Conservation (phyloP, 1,140 invertebrate genomes). For the Euglossa dilemma region DNA sequence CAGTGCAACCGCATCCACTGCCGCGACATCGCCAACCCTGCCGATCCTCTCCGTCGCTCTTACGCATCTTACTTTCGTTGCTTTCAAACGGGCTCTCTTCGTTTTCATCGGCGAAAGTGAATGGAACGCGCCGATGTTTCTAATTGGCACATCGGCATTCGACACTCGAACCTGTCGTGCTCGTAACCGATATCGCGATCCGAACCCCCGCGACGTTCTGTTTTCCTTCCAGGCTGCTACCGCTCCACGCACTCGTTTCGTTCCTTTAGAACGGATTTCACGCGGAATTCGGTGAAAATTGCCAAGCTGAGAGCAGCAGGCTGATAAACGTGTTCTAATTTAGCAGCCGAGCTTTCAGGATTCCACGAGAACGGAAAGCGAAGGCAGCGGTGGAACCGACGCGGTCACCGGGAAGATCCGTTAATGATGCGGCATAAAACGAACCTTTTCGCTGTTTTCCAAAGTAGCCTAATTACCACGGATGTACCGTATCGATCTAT, state of each 20-base stretch:
- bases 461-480: constrained; percentile 5
- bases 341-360: no score
- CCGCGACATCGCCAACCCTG: not conserved
- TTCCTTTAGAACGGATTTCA: no score
- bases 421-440: constrained; percentile 1
- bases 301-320: no score
- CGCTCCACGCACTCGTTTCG: no score
- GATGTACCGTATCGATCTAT: not conserved
- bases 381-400: no score
- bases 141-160: constrained; percentile 66
- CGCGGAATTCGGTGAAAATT: no score
- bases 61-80: constrained; percentile 42
- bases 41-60: not conserved
- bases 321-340: no score
- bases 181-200: constrained; percentile 4
- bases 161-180: not conserved
- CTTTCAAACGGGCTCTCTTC: constrained; percentile 58
- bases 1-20: not conserved
- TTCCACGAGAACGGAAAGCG: no score
- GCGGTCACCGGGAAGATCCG: not conserved
- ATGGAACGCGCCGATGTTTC: constrained; percentile 77
- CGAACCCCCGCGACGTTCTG: not conserved
- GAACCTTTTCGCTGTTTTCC: not conserved
- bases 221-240: no score
- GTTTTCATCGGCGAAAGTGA: constrained; percentile 81